These are phyloP conservation scores for Torymus texanus DNA, from an alignment of 2,888 invertebrate genomes.

Conservation along the genomic window DNA sequence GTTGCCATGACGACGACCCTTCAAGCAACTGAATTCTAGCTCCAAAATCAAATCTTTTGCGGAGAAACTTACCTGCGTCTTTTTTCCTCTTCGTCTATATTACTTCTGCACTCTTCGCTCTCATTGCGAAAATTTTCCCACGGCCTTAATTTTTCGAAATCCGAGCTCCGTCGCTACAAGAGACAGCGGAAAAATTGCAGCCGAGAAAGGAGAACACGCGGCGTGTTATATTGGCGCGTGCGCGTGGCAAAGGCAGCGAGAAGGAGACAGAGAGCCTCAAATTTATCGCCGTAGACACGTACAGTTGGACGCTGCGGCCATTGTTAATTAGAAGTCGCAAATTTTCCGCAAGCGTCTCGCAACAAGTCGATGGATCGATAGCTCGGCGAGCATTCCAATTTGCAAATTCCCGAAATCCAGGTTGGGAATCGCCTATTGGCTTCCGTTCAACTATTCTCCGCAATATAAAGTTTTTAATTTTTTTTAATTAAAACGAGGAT, in stretches of 20 bases:
- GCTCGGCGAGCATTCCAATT: no score
- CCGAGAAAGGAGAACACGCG: no score
- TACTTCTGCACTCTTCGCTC: background rate
- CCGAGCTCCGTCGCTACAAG: no score
- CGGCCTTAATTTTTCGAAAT: background rate
- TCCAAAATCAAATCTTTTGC: constrained; percentile 40
- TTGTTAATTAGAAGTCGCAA: constrained; percentile 27
- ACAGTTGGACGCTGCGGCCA: background rate
- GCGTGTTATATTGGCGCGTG: no score
- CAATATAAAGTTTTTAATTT: no score
- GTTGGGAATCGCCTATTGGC: no score
- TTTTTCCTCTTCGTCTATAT: background rate
- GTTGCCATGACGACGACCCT: constrained; percentile 67
- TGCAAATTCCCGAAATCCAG: no score
- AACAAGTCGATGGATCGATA: constrained; percentile 4
- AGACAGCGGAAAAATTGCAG: no score
- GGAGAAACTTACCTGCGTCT: constrained; percentile 20
- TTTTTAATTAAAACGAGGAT: no score
- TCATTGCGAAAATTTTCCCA: background rate
- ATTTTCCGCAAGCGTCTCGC: background rate
- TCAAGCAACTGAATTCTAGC: constrained; percentile 55
- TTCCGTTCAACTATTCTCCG: no score
- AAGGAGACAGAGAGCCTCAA: background rate
- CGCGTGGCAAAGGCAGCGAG: no score
- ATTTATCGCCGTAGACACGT: background rate